A percentile compares a stretch with the other conserved stretches of the same genome.
phyloP scores from a whole-genome alignment of 2,797 vertebrate genomes.

The Chaetophractus vellerosus region DNA sequence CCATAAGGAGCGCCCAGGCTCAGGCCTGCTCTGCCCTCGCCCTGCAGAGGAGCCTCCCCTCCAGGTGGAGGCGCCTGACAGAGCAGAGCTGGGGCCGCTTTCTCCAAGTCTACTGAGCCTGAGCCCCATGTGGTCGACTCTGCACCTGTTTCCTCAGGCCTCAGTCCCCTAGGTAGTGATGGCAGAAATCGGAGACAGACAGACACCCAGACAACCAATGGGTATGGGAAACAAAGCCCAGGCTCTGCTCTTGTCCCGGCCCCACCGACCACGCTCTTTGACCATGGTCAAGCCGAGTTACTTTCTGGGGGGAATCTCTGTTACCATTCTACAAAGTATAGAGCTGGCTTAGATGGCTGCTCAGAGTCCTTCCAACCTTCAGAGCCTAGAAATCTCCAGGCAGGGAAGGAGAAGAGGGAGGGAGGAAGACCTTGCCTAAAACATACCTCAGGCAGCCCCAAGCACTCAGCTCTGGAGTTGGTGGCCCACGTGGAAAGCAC shows the following conservation, averaged over 20 bases:
- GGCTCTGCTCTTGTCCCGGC: neutral
- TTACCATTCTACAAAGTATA: neutral
- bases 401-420: neutral
- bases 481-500: fast-evolving
- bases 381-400: neutral
- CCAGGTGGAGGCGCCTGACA: neutral
- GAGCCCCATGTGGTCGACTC: neutral
- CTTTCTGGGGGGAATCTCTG: neutral
- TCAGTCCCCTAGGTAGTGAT: fast-evolving
- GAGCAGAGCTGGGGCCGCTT: neutral
- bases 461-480: fast-evolving
- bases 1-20: too few species aligned
- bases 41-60: neutral
- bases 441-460: neutral
- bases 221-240: fast-evolving
- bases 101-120: neutral
- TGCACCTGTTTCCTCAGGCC: neutral
- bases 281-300: fast-evolving
- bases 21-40: neutral
- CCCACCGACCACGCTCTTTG: fast-evolving
- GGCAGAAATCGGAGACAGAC: neutral
- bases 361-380: neutral
- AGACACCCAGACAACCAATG: neutral
- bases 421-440: neutral
- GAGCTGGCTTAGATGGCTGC: neutral